A percentile compares a stretch with the other conserved stretches of the same genome.
phyloP scores from a whole-genome alignment of 2,797 vertebrate species.

The Leuciscus waleckii region DNA sequence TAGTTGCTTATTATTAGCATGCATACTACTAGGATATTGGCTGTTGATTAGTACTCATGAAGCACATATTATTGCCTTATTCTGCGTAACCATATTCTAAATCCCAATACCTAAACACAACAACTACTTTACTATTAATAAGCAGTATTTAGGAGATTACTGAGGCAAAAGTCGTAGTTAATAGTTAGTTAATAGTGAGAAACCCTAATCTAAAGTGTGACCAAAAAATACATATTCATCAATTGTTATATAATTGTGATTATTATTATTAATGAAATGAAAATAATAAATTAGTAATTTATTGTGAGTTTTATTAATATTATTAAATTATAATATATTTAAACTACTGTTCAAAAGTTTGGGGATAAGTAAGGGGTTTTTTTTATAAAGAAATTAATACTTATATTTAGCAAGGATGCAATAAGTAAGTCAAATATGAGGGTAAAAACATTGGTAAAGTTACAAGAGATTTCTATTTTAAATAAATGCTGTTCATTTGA shows the following conservation, averaged over 20 bases:
- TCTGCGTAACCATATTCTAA: too few relatives aligned
- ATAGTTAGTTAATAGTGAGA: not conserved
- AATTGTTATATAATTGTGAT: not conserved
- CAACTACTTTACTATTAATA: too few relatives aligned
- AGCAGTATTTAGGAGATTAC: too few relatives aligned
- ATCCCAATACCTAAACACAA: too few relatives aligned
- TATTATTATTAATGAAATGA: not conserved
- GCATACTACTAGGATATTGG: not conserved
- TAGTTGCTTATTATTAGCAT: too few relatives aligned
- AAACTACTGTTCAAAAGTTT: not conserved
- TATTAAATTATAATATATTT: not conserved
- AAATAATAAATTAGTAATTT: not conserved
- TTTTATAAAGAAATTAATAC: not conserved
- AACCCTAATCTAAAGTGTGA: not conserved
- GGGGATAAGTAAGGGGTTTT: not conserved
- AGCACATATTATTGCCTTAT: not conserved
- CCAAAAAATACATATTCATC: not conserved
- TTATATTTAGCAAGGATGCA: not conserved
- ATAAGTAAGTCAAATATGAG: not conserved
- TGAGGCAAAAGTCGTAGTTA: too few relatives aligned
- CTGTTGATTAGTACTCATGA: not conserved
- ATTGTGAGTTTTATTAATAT: not conserved
- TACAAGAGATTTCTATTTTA: not conserved
- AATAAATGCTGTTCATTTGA: not conserved
- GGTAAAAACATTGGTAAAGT: not conserved